These are phyloP conservation scores for Acrossocheilus fasciatus DNA, from an alignment of 2,797 vertebrate species.

Conservation along the genomic window DNA sequence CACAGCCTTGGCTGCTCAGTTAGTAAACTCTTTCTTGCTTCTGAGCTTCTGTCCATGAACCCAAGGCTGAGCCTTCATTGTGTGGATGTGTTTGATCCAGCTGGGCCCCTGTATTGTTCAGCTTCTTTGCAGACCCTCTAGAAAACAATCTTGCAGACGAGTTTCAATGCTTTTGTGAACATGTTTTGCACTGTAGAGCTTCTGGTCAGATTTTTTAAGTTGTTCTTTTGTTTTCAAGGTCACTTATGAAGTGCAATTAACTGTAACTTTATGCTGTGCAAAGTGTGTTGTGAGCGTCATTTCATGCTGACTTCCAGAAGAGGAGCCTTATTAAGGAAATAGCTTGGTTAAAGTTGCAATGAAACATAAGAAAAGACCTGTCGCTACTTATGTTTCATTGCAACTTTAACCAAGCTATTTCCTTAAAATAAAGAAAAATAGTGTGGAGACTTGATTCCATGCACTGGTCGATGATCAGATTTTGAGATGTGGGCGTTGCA, in stretches of 20 bases:
- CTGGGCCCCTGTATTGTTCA: constrained; percentile 24
- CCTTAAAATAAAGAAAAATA: not conserved
- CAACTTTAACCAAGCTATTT: too few relatives aligned
- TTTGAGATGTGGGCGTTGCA: not conserved
- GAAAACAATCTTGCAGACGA: not conserved
- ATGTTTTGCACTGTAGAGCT: not conserved
- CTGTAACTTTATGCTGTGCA: not conserved
- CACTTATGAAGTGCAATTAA: not conserved
- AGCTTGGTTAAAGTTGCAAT: not conserved
- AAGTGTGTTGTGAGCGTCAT: not conserved
- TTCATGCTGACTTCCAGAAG: not conserved
- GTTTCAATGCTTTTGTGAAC: constrained; percentile 14
- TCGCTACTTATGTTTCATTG: too few relatives aligned
- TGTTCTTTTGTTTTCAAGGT: not conserved
- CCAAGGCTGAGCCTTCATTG: constrained; percentile 10
- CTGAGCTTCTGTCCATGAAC: constrained; percentile 26
- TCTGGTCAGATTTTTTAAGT: not conserved
- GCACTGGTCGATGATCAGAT: not conserved
- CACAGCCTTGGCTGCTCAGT: constrained; percentile 23
- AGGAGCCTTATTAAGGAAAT: not conserved
- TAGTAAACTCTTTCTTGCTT: constrained; percentile 9
- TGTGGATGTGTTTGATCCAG: not conserved
- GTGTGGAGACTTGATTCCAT: not conserved
- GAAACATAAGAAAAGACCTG: not conserved
- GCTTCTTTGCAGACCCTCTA: not conserved